Conservation (phyloP, 2,888 invertebrate genomes). For the Habrosyne pyritoides region DNA sequence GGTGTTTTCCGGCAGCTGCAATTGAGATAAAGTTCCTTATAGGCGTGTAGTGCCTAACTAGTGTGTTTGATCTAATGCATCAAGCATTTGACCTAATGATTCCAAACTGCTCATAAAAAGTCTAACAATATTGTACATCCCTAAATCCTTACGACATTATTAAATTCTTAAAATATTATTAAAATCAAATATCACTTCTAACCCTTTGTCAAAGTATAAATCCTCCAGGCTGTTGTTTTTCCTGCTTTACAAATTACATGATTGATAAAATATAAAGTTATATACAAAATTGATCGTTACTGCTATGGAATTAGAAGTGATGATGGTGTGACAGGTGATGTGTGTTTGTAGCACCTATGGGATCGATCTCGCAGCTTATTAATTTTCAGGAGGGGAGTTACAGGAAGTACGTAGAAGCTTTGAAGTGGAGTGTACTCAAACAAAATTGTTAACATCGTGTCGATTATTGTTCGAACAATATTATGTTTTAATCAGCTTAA, state of each 20-base stretch:
- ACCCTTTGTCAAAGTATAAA: neutral
- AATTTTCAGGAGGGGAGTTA: slow-evolving; percentile 7
- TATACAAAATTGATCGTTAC: neutral
- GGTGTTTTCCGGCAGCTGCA: too few relatives aligned
- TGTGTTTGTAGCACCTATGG: neutral
- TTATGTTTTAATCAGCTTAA: slow-evolving; percentile 6
- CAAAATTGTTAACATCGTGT: slow-evolving; percentile 6
- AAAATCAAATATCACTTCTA: too few relatives aligned
- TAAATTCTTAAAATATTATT: too few relatives aligned
- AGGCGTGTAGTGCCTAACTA: too few relatives aligned
- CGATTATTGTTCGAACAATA: neutral
- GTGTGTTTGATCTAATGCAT: too few relatives aligned
- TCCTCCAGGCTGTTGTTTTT: neutral
- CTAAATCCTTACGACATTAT: too few relatives aligned
- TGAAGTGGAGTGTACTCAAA: slow-evolving; percentile 10
- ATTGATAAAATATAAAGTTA: neutral
- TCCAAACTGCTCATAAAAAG: too few relatives aligned
- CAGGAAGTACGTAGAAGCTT: slow-evolving; percentile 3
- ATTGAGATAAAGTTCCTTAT: too few relatives aligned
- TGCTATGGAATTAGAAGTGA: neutral
- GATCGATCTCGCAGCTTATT: slow-evolving; percentile 8
- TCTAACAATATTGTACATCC: too few relatives aligned
- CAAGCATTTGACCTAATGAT: too few relatives aligned
- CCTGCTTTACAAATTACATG: neutral
- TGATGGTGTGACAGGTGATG: neutral